Base-by-base conservation (phyloP, 2,113 vertebrate genomes). In the Xiphophorus maculatus region DNA sequence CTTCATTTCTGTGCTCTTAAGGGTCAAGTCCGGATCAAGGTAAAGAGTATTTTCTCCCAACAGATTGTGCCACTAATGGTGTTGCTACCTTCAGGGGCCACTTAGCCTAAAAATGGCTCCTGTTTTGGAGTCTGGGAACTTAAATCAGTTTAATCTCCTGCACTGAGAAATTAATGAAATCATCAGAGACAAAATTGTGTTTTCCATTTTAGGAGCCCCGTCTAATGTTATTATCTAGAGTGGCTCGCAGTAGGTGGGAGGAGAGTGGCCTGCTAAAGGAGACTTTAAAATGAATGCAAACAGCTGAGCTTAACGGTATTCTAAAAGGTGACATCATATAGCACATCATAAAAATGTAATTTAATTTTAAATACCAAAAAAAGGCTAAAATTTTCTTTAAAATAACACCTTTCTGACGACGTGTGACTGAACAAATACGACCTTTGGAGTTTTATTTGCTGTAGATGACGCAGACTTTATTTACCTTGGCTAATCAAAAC, bases 121-220 rank as follows among this genome's bases (percentile, higher is more conserved):
- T 90, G 83, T 81, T 87, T 79, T 32, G 61, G 79, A 76, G 76
- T 87, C 64, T 65, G 77, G 81, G 40, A 87, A 87, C 81, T 82
- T 90, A 79, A 89, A 88, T 85, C 74, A 77, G 70, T 92, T 88
- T 91, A 86, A 89, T 88, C 80, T 84, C 79, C 44, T 74, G 71
- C 73, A 60, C 77, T 82, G 65, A 89, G 48, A 90, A 91, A 91
- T 87, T 80, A 86, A 90, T 80, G 81, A 87, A 89, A 87, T 87
- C 88, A 84, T 86, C 81, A 81, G 91, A 87, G 91, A 84, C 84
- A 87, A 86, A 88, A 88, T 74, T 83, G 64, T 76, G 83, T 87
- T 87, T 87, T 81, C 81, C 63, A 81, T 82, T 83, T 85, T 79
- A 12, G 77, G 62, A 58, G 63, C 42, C 67, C 44, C 32, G 28